Evolutionary conservation across 2,888 invertebrate genomes (phyloP).

Genomic region (Gerosis bhagava): DNA sequence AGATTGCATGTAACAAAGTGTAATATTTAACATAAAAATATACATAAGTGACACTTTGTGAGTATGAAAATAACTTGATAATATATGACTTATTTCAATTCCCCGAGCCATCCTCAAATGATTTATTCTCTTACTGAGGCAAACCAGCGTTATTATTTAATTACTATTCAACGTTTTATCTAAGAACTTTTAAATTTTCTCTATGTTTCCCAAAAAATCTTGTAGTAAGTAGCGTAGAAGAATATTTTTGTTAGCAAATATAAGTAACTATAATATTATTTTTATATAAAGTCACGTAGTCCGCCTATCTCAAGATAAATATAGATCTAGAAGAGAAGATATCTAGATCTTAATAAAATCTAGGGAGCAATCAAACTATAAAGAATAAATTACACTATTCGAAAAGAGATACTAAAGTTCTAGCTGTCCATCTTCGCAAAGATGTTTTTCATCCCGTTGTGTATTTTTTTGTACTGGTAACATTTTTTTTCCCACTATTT

Average conservation of each 20-base stretch:
- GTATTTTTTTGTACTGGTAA: slow-evolving; percentile 15
- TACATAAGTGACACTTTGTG: slow-evolving; percentile 18
- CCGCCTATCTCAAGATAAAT: slow-evolving; percentile 56
- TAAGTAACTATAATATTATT: slow-evolving; percentile 55
- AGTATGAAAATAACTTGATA: slow-evolving; percentile 23
- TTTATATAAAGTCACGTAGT: slow-evolving; percentile 55
- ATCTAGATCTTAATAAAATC: slow-evolving; percentile 55
- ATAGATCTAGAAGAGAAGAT: slow-evolving; percentile 42
- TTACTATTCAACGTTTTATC: slow-evolving; percentile 57
- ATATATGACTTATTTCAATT: slow-evolving; percentile 23
- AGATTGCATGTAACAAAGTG: slow-evolving; percentile 16
- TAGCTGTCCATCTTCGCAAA: slow-evolving; percentile 56
- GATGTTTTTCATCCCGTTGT: too few relatives aligned
- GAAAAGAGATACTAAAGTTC: slow-evolving; percentile 55
- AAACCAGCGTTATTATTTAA: slow-evolving; percentile 56
- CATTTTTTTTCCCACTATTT: not conserved
- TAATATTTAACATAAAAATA: slow-evolving; percentile 22
- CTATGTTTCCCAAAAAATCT: slow-evolving; percentile 63
- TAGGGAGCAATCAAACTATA: slow-evolving; percentile 66
- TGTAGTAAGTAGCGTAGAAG: slow-evolving; percentile 77
- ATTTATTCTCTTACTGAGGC: slow-evolving; percentile 57
- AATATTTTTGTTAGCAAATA: slow-evolving; percentile 75
- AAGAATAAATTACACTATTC: slow-evolving; percentile 58
- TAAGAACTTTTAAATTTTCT: slow-evolving; percentile 63
- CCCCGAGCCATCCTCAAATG: slow-evolving; percentile 53